phyloP scores from a whole-genome alignment of 2,797 vertebrate genomes.

The Oreochromis mossambicus region DNA sequence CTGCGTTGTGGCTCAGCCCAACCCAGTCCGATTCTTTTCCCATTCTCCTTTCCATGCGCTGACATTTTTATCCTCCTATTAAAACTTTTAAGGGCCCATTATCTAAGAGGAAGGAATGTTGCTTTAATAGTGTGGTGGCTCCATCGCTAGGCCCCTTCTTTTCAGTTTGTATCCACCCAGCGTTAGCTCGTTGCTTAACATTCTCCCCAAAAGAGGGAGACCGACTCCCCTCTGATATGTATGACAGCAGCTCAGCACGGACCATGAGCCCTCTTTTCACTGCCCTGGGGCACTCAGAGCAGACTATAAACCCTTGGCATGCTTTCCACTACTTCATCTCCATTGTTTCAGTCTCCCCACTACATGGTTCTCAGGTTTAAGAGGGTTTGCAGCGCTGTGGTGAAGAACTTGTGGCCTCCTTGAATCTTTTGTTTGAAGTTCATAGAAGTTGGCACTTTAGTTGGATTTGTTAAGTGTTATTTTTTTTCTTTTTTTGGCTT shows the following conservation, averaged over 20 bases:
- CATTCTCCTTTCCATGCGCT: conserved; percentile 71
- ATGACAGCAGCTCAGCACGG: conserved; percentile 40
- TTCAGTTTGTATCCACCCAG: conserved; percentile 58
- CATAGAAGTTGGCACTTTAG: conserved; percentile 29
- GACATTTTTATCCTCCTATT: conserved; percentile 80
- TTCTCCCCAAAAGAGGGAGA: conserved; percentile 42
- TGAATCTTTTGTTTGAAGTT: conserved; percentile 57
- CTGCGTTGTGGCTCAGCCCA: conserved; percentile 42
- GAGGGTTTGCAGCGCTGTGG: conserved; percentile 20
- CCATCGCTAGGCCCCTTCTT: conserved; percentile 71
- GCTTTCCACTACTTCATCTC: conserved; percentile 57
- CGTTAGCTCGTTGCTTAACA: conserved; percentile 47
- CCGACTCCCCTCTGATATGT: conserved; percentile 36
- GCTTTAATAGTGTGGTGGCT: conserved; percentile 76
- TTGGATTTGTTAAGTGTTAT: conserved; percentile 24
- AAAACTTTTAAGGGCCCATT: conserved; percentile 79
- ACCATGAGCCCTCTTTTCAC: conserved; percentile 55
- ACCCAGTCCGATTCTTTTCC: conserved; percentile 46
- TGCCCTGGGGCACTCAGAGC: conserved; percentile 39
- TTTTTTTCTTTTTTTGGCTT: not conserved
- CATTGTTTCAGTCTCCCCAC: conserved; percentile 56
- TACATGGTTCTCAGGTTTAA: conserved; percentile 50
- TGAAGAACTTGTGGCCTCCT: conserved; percentile 39
- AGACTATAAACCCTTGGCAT: conserved; percentile 71
- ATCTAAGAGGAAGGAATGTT: conserved; percentile 77